Conservation (phyloP, 2,797 vertebrate genomes). For the Pantherophis alleghaniensis region DNA sequence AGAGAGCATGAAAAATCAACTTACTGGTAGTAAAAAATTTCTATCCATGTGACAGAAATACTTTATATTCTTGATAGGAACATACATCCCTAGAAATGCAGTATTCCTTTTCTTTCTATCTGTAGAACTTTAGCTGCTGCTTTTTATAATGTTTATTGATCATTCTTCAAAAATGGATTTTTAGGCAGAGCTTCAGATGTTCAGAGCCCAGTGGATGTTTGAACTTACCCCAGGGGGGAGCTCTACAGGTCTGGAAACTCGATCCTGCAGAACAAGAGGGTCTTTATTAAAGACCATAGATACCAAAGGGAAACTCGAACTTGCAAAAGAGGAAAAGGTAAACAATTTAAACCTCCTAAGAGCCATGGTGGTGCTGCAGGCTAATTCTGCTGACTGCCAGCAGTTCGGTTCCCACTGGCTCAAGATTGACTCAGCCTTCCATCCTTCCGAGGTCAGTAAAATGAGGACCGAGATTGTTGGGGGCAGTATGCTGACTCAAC, state of each 20-base stretch:
- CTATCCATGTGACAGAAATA: not conserved
- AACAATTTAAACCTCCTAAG: not conserved
- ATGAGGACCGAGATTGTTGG: not conserved
- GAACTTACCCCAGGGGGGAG: constrained; percentile 85
- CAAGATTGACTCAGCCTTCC: not conserved
- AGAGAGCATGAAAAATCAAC: not conserved
- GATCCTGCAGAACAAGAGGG: constrained; percentile 68
- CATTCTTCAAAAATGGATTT: constrained; percentile 23
- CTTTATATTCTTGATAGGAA: not conserved
- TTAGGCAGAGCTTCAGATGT: constrained; percentile 89
- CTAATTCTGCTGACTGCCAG: not conserved
- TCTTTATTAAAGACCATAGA: constrained; percentile 71
- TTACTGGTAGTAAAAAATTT: not conserved
- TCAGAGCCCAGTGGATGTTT: constrained; percentile 97
- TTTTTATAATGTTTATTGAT: not conserved
- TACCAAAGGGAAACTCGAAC: constrained; percentile 82
- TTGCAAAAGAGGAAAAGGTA: constrained; percentile 89
- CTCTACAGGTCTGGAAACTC: constrained; percentile 67
- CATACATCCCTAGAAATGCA: not conserved
- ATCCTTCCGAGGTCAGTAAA: not conserved
- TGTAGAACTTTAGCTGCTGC: not conserved
- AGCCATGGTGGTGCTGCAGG: not conserved
- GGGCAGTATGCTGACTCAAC: not conserved
- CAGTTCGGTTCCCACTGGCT: not conserved
- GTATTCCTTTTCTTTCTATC: not conserved